Percentiles rank a stretch among this genome's conserved stretches.
Conservation (phyloP, 2,113 vertebrate genomes). For the Ceyx margarethae region DNA sequence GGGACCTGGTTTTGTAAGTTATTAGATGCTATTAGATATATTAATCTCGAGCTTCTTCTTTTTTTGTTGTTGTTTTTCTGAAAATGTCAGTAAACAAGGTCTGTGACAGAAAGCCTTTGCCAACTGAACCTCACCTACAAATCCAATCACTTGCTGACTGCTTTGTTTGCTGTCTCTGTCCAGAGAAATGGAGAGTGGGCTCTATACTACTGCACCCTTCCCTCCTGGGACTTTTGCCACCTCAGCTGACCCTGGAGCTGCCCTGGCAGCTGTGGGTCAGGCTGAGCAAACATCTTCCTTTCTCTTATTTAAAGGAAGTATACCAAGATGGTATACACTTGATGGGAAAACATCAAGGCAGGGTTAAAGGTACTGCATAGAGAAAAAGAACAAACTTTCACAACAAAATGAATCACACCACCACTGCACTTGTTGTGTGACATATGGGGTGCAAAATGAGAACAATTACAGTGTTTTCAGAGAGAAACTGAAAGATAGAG, state of each 20-base stretch:
- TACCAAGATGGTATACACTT: neutral
- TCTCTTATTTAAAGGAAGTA: neutral
- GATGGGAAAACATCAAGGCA: neutral
- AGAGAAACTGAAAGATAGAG: neutral
- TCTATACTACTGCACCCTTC: neutral
- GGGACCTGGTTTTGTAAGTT: neutral
- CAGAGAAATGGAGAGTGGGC: neutral
- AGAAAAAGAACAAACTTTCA: neutral
- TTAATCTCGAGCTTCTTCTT: neutral
- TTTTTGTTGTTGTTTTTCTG: rapidly evolving
- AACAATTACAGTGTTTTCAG: neutral
- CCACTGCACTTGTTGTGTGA: neutral
- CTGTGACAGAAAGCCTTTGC: neutral
- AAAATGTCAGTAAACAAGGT: neutral
- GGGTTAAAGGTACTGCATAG: neutral
- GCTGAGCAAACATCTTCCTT: neutral
- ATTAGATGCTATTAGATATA: neutral
- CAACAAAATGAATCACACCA: neutral
- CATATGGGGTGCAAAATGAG: neutral
- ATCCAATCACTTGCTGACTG: neutral
- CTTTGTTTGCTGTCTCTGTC: neutral
- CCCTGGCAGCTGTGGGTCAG: neutral
- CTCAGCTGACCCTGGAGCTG: neutral
- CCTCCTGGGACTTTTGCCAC: neutral
- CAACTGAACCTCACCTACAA: neutral